A percentile compares a stretch with the other conserved stretches of the same genome.
These are phyloP conservation scores for Orchestes rusci DNA, from an alignment of 2,888 invertebrate species.

Conservation along the genomic window DNA sequence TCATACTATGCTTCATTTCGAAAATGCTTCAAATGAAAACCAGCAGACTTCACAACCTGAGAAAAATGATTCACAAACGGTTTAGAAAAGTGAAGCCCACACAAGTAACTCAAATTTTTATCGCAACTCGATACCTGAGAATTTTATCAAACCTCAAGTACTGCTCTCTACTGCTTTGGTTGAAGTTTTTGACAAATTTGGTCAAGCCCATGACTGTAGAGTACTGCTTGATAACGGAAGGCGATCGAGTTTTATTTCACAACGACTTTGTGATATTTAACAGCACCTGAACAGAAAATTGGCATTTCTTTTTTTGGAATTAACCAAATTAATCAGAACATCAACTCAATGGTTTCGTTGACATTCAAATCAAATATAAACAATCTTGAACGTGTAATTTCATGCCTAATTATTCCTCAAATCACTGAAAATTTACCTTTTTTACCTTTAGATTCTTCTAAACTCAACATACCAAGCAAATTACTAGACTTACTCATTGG, in stretches of 20 bases:
- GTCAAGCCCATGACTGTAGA: background rate
- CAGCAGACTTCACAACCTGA: background rate
- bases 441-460: background rate
- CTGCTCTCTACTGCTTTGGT: constrained; percentile 13
- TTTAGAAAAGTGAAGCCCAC: too few species aligned
- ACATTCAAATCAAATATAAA: constrained; percentile 6
- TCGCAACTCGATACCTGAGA: too few species aligned
- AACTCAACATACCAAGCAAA: constrained; percentile 12
- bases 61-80: too few species aligned
- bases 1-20: constrained; percentile 14
- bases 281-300: background rate
- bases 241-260: constrained; percentile 15
- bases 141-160: too few species aligned
- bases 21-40: constrained; percentile 1
- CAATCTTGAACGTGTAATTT: background rate
- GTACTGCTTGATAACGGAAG: constrained; percentile 12
- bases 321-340: background rate
- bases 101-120: too few species aligned
- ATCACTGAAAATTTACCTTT: constrained; percentile 16
- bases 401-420: constrained; percentile 7
- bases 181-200: constrained; percentile 4
- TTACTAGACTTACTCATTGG: constrained; percentile 16
- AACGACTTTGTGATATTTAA: constrained; percentile 2
- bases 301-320: constrained; percentile 8
- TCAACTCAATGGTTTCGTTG: background rate